Conservation (phyloP, 2,888 invertebrate genomes). For the Lycaena phlaeas region DNA sequence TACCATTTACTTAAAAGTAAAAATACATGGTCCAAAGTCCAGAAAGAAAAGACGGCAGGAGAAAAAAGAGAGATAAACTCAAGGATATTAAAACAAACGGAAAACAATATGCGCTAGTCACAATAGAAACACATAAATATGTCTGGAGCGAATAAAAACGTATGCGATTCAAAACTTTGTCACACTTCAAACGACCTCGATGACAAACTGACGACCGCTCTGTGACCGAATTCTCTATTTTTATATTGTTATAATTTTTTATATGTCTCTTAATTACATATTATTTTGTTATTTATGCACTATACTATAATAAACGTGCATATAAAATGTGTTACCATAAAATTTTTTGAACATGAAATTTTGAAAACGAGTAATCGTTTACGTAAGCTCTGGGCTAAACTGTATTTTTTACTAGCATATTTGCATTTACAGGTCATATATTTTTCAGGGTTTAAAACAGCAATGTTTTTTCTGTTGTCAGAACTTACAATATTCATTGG, state of each 20-base stretch:
- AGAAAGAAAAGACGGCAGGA: no score
- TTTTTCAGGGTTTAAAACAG: no score
- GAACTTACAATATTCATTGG: no score
- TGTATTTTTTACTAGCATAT: no score
- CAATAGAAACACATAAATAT: conserved; percentile 54
- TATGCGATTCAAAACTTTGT: conserved; percentile 27
- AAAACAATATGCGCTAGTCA: conserved; percentile 44
- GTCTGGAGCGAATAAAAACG: conserved; percentile 45
- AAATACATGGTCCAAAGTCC: no score
- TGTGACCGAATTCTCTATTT: conserved; percentile 3
- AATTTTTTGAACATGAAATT: neutral
- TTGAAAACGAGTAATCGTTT: no score
- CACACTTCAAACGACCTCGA: conserved; percentile 34
- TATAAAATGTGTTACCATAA: neutral
- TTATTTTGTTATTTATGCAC: neutral
- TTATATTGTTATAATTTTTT: conserved; percentile 5
- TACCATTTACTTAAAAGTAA: neutral
- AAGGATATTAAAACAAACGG: conserved; percentile 29
- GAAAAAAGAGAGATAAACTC: neutral
- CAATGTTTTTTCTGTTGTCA: no score
- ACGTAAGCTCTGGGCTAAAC: no score
- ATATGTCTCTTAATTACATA: neutral
- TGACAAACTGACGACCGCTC: conserved; percentile 36
- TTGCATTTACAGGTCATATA: no score
- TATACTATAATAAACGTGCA: neutral